phyloP scores from a whole-genome alignment of 2,113 vertebrate species.

The Condylura cristata region DNA sequence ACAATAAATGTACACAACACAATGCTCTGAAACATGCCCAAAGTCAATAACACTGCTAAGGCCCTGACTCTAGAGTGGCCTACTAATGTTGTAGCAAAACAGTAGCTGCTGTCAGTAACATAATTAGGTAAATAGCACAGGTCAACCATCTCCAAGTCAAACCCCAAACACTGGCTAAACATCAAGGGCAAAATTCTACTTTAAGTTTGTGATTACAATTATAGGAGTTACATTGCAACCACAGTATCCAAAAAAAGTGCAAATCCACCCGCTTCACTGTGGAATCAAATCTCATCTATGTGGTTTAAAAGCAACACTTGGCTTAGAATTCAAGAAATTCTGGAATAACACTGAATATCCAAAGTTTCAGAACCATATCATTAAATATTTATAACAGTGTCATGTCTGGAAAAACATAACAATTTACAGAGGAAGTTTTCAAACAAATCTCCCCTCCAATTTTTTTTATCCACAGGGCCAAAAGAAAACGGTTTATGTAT shows the following conservation, averaged over 20 bases:
- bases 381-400: slow-evolving; percentile 23
- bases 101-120: slow-evolving; percentile 9
- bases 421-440: background rate
- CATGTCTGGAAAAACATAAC: slow-evolving; percentile 16
- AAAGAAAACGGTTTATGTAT: background rate
- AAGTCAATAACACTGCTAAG: background rate
- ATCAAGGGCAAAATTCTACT: background rate
- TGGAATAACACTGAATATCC: background rate
- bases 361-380: background rate
- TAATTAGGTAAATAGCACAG: slow-evolving; percentile 15
- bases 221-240: background rate
- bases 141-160: slow-evolving; percentile 52
- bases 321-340: background rate
- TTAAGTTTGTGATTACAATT: background rate
- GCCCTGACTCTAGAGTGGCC: background rate
- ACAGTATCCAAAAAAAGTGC: background rate
- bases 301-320: background rate
- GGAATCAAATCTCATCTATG: slow-evolving; percentile 1
- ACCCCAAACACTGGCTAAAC: slow-evolving; percentile 37
- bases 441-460: background rate
- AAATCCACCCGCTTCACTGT: background rate
- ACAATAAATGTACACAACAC: background rate
- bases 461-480: background rate
- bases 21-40: slow-evolving; percentile 3
- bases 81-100: background rate